These are phyloP conservation scores for Pogonognathellus flavescens DNA, from an alignment of 1,140 invertebrate species.

Conservation along the genomic window DNA sequence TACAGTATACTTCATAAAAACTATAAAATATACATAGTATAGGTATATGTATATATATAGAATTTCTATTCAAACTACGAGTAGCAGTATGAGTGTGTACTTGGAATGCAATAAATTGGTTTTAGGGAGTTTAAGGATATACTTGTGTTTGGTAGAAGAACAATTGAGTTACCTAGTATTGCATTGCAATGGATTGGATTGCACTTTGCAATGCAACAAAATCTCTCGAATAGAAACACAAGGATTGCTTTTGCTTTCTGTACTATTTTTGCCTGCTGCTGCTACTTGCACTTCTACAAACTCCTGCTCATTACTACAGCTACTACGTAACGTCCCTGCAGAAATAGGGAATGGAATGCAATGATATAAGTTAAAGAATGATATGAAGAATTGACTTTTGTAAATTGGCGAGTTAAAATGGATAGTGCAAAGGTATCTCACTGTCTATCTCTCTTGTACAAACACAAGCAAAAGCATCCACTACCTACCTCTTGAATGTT, in stretches of 20 bases:
- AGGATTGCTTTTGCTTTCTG: no score
- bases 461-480: neutral
- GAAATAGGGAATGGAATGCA: conserved; percentile 15
- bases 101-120: no score
- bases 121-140: no score
- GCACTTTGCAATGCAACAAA: conserved; percentile 3
- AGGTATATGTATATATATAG: neutral
- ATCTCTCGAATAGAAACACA: neutral
- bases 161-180: no score
- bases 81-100: no score
- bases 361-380: neutral
- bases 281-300: no score
- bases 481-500: neutral
- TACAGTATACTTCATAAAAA: neutral
- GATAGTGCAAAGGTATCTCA: conserved; percentile 12
- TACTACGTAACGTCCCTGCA: neutral
- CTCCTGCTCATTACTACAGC: neutral
- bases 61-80: no score
- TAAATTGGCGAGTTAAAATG: conserved; percentile 5
- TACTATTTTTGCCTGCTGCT: no score
- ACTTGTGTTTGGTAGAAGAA: no score
- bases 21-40: neutral
- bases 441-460: neutral
- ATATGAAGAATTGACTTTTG: conserved; percentile 24
- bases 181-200: neutral